phyloP scores from a whole-genome alignment of 2,797 vertebrate genomes.

The Notamacropus eugenii region DNA sequence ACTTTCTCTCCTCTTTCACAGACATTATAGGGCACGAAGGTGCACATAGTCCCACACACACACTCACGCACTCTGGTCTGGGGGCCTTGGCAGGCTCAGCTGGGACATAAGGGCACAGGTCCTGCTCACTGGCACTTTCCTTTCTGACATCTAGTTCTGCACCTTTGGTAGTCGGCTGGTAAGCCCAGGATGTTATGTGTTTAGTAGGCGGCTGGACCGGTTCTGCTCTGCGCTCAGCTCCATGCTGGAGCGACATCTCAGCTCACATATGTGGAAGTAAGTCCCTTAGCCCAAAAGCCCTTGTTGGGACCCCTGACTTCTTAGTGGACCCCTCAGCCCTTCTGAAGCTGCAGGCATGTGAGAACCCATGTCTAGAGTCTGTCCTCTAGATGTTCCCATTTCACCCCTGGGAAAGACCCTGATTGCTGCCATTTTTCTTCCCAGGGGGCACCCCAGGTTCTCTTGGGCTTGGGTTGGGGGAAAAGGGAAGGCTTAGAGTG shows the following conservation, averaged over 20 bases:
- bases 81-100: neutral
- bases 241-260: constrained; percentile 95
- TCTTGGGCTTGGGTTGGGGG: neutral
- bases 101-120: neutral
- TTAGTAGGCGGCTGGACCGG: constrained; percentile 93
- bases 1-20: neutral
- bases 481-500: neutral
- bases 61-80: too few species aligned
- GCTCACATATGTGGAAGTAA: constrained; percentile 94
- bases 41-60: too few species aligned
- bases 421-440: neutral
- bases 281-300: constrained; percentile 52
- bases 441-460: constrained; percentile 16
- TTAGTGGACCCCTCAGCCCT: neutral
- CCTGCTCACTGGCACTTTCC: neutral
- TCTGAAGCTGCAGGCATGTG: neutral
- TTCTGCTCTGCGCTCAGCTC: constrained; percentile 93
- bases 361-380: neutral
- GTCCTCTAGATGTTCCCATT: neutral
- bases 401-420: neutral
- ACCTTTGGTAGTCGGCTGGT: constrained; percentile 92
- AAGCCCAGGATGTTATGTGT: constrained; percentile 92
- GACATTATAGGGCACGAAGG: too few species aligned
- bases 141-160: constrained; percentile 87
- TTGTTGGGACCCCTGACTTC: neutral